Evolutionary conservation across 1,140 invertebrate species (phyloP).

Genomic region (Sminthurinus signatus): DNA sequence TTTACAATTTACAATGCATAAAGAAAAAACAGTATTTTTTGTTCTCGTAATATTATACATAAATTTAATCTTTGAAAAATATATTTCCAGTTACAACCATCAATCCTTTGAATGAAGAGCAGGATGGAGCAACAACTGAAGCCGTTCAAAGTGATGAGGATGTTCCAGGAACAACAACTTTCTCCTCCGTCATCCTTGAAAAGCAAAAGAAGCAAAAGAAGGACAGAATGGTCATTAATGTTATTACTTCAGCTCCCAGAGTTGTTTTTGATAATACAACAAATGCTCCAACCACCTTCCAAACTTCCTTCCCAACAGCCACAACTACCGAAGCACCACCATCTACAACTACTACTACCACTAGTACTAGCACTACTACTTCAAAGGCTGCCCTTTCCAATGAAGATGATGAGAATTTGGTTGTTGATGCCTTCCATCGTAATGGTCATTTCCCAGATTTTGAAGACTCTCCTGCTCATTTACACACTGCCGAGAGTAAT

Average conservation of each 20-base stretch:
- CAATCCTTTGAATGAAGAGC: background rate
- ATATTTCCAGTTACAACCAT: background rate
- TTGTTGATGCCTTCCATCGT: conserved; percentile 24
- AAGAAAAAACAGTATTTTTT: background rate
- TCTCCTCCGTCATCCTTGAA: background rate
- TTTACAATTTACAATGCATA: background rate
- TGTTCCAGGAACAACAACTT: background rate
- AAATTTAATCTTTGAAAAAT: background rate
- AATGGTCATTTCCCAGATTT: conserved; percentile 33
- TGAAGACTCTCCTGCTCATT: conserved; percentile 31
- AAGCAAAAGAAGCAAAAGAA: background rate
- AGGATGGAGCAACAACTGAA: conserved; percentile 11
- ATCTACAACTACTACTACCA: background rate
- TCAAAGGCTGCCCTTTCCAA: background rate
- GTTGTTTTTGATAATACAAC: conserved; percentile 27
- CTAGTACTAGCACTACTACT: background rate
- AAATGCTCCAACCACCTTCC: background rate
- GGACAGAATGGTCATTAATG: conserved; percentile 31
- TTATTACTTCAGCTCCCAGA: conserved; percentile 31
- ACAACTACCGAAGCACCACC: conserved; percentile 5
- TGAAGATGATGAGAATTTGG: conserved; percentile 34
- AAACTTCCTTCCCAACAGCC: conserved; percentile 7
- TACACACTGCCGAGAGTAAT: conserved; percentile 42
- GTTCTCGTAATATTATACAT: background rate
- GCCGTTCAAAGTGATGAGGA: conserved; percentile 14